Conservation (phyloP, 2,888 invertebrate genomes). For the Sceliomorpha sp. region DNA sequence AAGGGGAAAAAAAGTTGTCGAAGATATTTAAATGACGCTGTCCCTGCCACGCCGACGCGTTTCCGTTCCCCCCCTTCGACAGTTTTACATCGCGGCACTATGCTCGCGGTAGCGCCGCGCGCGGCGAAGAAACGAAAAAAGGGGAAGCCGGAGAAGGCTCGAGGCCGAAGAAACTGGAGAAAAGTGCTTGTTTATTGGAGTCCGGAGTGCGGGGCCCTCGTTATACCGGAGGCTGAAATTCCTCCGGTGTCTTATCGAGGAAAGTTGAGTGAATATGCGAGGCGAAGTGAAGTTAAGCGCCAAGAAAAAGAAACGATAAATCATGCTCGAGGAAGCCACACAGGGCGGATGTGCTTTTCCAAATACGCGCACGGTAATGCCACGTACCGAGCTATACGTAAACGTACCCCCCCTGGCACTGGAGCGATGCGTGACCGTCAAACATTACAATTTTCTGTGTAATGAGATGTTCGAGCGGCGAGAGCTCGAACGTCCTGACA, state of each 20-base stretch:
- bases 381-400: conserved; percentile 9
- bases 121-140: conserved; percentile 11
- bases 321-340: conserved; percentile 39
- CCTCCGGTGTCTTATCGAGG: conserved; percentile 57
- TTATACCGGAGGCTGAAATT: conserved; percentile 55
- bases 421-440: conserved; percentile 36
- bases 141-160: conserved; percentile 8
- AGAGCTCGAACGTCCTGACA: conserved; percentile 6
- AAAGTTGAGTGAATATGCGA: conserved; percentile 56
- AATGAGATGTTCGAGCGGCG: conserved; percentile 30
- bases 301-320: conserved; percentile 57
- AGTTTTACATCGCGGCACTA: conserved; percentile 31
- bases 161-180: conserved; percentile 43
- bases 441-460: conserved; percentile 40
- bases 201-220: conserved; percentile 28
- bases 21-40: conserved; percentile 66
- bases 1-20: conserved; percentile 61
- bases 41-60: conserved; percentile 37
- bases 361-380: conserved; percentile 27
- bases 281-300: conserved; percentile 15
- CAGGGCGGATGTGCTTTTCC: conserved; percentile 14
- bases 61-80: conserved; percentile 50
- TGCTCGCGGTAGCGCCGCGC: conserved; percentile 18
- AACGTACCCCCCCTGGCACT: conserved; percentile 16
- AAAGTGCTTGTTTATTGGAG: conserved; percentile 57